Evolutionary conservation across 2,888 invertebrate genomes (phyloP).

Genomic region (Mesorhabditis spiculigera): DNA sequence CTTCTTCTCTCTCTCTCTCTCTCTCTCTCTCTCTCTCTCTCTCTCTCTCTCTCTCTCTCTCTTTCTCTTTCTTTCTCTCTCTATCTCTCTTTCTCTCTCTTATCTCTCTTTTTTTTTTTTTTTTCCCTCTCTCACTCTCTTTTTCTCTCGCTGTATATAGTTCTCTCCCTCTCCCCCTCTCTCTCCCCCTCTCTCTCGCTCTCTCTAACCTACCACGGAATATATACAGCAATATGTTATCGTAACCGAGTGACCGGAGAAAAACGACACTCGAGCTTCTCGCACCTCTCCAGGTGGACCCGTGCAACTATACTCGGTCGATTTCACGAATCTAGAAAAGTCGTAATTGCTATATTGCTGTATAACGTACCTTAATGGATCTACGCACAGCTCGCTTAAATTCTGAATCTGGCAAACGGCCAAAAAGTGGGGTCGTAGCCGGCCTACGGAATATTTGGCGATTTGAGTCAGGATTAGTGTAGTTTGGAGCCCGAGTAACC

Average conservation of each 20-base stretch:
- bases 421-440: conserved; percentile 89
- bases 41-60: too few species aligned
- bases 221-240: conserved; percentile 37
- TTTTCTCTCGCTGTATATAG: too few species aligned
- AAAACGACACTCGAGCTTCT: conserved; percentile 42
- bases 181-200: too few species aligned
- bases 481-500: conserved; percentile 38
- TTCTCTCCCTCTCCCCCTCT: too few species aligned
- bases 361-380: not conserved
- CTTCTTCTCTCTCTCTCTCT: too few species aligned
- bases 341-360: not conserved
- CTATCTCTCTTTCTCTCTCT: too few species aligned
- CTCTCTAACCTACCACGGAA: conserved; percentile 22
- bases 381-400: not conserved
- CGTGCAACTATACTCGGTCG: conserved; percentile 25
- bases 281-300: conserved; percentile 22
- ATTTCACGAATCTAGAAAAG: not conserved
- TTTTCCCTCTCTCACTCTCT: too few species aligned
- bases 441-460: conserved; percentile 73
- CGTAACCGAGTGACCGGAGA: conserved; percentile 40
- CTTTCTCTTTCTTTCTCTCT: too few species aligned
- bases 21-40: not conserved
- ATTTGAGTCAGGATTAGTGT: conserved; percentile 64
- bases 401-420: conserved; percentile 70
- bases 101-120: too few species aligned